Base-by-base conservation (phyloP, 64 coral and sea anemone genomes). In the Acropora tenuis region DNA sequence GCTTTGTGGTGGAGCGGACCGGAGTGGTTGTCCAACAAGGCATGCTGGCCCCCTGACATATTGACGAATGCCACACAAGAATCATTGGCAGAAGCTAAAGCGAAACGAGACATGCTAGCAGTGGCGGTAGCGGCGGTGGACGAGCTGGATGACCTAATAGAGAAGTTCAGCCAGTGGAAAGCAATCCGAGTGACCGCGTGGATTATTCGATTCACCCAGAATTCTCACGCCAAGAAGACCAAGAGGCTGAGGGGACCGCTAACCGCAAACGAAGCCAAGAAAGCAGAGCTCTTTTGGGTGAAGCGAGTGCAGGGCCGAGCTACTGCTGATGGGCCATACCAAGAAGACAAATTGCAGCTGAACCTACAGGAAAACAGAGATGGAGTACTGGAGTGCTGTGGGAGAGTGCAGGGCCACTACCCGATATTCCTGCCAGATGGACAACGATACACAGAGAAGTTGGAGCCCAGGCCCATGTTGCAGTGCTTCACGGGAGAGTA, bases 1-100 rank as follows among this genome's bases (percentile, higher is more conserved):
- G 76, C n/a, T 6, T 30, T 90, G 58, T 90, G 88, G 88, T 90
- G 77, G 88, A 90, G 72, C 67, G 89, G 79, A 40, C 89, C 78
- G n/a, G 20, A 69, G 63, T 91, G 89, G 89, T 63, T 83, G 49
- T 43, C 63, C 73, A 17, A 91, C 11, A 73, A 41, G 41, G 78
- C 71, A 9, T 69, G 48, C 76, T 91, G 78, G 89, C 78, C 79
- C 2, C 78, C 47, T 65, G 68, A 84, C 20, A 91, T 91, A 15
- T 15, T 66, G 73, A 81, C 71, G n/a, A 84, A 47, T 30, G 63
- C 61, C 43, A 48, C 77, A 8, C 42, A 47, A n/a, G 88, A 90
- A 71, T 79, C 75, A 18, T 20, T 44, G 44, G 88, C 43, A n/a
- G 88, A 90, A 48, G 77, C 75, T 44, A 81, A 90, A 43, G 9